A percentile compares a stretch with the other conserved stretches of the same genome.
phyloP scores from a whole-genome alignment of 1,140 invertebrate species.

The Meloidogyne hapla region DNA sequence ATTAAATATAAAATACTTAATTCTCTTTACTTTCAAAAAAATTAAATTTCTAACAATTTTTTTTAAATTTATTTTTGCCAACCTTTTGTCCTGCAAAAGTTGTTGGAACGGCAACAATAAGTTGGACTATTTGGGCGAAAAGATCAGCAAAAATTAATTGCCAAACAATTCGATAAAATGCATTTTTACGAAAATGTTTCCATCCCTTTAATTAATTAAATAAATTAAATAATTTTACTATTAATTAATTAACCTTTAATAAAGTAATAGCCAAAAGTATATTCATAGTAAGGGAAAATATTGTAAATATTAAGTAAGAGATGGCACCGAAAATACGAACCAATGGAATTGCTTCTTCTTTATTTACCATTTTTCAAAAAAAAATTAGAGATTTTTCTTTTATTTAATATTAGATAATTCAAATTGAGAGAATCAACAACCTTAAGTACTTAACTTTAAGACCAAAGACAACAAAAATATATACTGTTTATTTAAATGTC shows the following conservation, averaged over 20 bases:
- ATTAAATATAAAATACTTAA: too few relatives aligned
- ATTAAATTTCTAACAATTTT: not conserved
- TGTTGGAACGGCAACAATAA: slow-evolving; percentile 19
- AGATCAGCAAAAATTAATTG: slow-evolving; percentile 22
- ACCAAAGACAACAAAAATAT: too few relatives aligned
- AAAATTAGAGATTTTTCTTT: not conserved
- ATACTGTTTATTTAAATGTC: too few relatives aligned
- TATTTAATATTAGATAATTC: too few relatives aligned
- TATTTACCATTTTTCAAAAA: not conserved
- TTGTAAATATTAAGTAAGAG: not conserved
- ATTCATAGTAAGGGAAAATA: not conserved
- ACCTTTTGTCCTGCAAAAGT: slow-evolving; percentile 19
- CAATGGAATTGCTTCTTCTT: not conserved
- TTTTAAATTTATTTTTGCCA: not conserved
- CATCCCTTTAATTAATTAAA: slow-evolving; percentile 13
- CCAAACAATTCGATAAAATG: slow-evolving; percentile 16
- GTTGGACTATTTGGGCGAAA: slow-evolving; percentile 11
- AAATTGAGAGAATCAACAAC: not conserved
- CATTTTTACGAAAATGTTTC: not conserved
- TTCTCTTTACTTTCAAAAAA: too few relatives aligned
- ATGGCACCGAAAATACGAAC: not conserved
- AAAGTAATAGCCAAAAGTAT: not conserved
- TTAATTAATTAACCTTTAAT: not conserved
- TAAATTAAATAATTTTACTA: not conserved
- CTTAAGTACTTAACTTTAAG: not conserved